phyloP scores from a whole-genome alignment of 2,113 vertebrate species.

The Elachura formosa region DNA sequence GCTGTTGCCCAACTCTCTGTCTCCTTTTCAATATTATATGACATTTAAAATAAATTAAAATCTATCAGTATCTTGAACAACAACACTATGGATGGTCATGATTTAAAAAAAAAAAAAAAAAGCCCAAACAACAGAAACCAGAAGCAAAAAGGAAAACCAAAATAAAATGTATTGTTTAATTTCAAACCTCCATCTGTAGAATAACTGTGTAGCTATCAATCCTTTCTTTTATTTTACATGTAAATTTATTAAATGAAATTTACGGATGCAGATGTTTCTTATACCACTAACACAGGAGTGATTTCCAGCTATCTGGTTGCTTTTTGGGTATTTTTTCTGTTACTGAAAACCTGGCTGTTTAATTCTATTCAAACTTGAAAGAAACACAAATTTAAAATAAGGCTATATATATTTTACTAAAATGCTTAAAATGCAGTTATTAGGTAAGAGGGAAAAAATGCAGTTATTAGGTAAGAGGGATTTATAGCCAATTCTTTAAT shows the following conservation, averaged over 20 bases:
- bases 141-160: not conserved
- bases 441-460: not conserved
- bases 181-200: not conserved
- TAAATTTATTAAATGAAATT: not conserved
- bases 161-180: not conserved
- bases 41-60: not conserved
- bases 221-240: not conserved
- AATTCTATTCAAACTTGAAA: not conserved
- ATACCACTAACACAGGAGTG: not conserved
- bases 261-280: not conserved
- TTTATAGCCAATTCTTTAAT: not conserved
- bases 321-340: not conserved
- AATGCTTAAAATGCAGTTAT: not conserved
- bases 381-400: not conserved
- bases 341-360: not conserved
- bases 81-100: not conserved
- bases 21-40: not conserved
- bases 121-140: accelerated
- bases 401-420: not conserved
- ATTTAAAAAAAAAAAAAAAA: not conserved
- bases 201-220: not conserved
- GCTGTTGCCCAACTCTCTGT: not conserved
- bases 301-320: not conserved
- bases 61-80: not conserved
- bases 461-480: not conserved